Conservation (phyloP, 2,888 invertebrate genomes). For the Dyspetes luteomarginatus region DNA sequence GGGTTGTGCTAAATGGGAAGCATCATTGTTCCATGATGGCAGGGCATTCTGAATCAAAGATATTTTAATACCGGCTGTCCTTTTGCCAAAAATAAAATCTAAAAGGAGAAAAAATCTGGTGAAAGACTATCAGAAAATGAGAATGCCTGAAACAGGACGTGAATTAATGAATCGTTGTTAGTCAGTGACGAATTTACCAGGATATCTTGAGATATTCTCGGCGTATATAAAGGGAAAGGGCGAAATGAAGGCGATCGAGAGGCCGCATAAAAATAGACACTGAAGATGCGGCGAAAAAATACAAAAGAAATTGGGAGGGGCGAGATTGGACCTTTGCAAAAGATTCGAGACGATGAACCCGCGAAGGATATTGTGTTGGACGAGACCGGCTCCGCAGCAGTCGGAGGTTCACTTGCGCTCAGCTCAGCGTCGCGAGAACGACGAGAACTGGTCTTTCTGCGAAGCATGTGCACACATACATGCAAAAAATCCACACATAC, state of each 20-base stretch:
- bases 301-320: no score
- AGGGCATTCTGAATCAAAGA: neutral
- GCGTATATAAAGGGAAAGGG: no score
- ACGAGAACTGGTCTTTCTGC: slow-evolving; percentile 28
- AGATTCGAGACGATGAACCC: slow-evolving; percentile 10
- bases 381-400: neutral
- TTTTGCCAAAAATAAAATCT: neutral
- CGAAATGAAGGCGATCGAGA: no score
- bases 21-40: neutral
- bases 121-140: neutral
- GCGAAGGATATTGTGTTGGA: slow-evolving; percentile 11
- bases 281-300: neutral
- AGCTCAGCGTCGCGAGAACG: slow-evolving; percentile 9
- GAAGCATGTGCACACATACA: slow-evolving; percentile 18
- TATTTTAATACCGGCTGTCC: neutral
- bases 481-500: neutral
- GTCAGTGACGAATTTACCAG: no score
- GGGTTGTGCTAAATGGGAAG: neutral
- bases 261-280: no score
- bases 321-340: neutral
- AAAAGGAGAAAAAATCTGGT: neutral
- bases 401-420: slow-evolving; percentile 19
- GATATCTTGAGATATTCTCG: no score
- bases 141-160: no score
- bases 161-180: no score